Percentiles rank a stretch among this genome's conserved stretches.
These are phyloP conservation scores for Drosophila asahinai DNA, from an alignment of 1,140 invertebrate species.

Conservation along the genomic window DNA sequence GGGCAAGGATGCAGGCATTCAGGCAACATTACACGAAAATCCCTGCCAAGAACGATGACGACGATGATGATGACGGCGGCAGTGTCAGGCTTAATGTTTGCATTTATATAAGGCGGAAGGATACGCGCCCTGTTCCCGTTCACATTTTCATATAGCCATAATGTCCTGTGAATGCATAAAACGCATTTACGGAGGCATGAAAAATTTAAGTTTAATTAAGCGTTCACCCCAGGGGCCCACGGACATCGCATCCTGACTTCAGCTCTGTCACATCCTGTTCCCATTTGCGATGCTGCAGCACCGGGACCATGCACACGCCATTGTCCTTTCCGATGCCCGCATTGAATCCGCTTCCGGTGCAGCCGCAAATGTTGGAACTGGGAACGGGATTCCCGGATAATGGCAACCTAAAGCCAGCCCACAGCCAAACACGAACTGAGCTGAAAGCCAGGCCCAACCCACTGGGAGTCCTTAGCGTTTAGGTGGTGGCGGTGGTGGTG, in stretches of 20 bases:
- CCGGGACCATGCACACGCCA: constrained; percentile 38
- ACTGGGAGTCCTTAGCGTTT: constrained; percentile 53
- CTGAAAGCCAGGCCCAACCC: constrained; percentile 8
- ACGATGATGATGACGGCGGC: constrained; percentile 36
- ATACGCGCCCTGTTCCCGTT: constrained; percentile 10
- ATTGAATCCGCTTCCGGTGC: constrained; percentile 73
- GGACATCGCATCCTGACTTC: constrained; percentile 59
- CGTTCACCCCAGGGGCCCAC: constrained; percentile 47
- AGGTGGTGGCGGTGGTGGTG: constrained; percentile 6
- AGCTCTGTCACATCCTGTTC: constrained; percentile 66
- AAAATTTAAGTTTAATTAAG: constrained; percentile 81
- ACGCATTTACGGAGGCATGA: constrained; percentile 70
- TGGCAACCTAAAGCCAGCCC: constrained; percentile 44
- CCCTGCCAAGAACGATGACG: constrained; percentile 43
- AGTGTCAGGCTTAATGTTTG: constrained; percentile 48
- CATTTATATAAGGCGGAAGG: constrained; percentile 26
- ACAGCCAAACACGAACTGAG: constrained; percentile 53
- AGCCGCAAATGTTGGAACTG: constrained; percentile 14
- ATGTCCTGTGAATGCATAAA: constrained; percentile 55
- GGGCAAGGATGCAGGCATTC: constrained; percentile 35
- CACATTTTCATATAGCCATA: constrained; percentile 28
- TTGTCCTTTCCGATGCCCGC: constrained; percentile 67
- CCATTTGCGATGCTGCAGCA: constrained; percentile 34
- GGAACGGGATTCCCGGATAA: neutral
- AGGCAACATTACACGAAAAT: constrained; percentile 48